Evolutionary conservation across 2,113 vertebrate genomes (phyloP).

Genomic region (Chaetops frenatus): DNA sequence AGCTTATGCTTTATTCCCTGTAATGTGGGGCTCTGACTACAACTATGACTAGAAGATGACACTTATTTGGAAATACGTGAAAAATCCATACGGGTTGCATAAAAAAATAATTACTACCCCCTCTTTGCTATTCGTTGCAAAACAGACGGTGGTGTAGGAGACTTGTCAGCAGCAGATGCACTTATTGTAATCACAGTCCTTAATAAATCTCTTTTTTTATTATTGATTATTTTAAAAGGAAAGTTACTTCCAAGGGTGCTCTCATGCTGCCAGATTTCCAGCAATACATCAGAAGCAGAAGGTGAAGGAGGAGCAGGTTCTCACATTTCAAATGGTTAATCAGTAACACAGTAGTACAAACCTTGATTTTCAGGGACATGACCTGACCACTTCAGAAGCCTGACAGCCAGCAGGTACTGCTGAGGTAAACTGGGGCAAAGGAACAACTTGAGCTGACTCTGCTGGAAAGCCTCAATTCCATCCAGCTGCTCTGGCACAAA

Average conservation of each 20-base stretch:
- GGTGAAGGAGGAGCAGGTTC: not conserved
- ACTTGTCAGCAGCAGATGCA: conserved; percentile 66
- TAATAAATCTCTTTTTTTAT: conserved; percentile 61
- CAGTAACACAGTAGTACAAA: not conserved
- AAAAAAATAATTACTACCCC: conserved; percentile 44
- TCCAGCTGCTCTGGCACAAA: not conserved
- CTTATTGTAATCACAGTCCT: conserved; percentile 62
- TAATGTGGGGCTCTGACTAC: conserved; percentile 9
- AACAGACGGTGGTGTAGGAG: conserved; percentile 61
- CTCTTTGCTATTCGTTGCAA: conserved; percentile 44
- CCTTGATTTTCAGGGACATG: not conserved
- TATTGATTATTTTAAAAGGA: conserved; percentile 58
- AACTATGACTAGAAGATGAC: conserved; percentile 32
- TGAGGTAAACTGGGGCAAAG: not conserved
- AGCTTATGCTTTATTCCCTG: not conserved
- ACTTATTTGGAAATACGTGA: conserved; percentile 55
- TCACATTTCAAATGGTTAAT: not conserved
- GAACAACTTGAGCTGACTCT: not conserved
- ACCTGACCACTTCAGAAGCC: not conserved
- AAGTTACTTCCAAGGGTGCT: conserved; percentile 42
- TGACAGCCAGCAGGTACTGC: not conserved
- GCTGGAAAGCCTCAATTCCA: not conserved
- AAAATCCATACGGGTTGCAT: conserved; percentile 49
- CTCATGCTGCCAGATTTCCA: conserved; percentile 45
- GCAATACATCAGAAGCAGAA: conserved; percentile 1